Base-by-base conservation (phyloP, 2,888 invertebrate species). In the Mesorhabditis spiculigera region DNA sequence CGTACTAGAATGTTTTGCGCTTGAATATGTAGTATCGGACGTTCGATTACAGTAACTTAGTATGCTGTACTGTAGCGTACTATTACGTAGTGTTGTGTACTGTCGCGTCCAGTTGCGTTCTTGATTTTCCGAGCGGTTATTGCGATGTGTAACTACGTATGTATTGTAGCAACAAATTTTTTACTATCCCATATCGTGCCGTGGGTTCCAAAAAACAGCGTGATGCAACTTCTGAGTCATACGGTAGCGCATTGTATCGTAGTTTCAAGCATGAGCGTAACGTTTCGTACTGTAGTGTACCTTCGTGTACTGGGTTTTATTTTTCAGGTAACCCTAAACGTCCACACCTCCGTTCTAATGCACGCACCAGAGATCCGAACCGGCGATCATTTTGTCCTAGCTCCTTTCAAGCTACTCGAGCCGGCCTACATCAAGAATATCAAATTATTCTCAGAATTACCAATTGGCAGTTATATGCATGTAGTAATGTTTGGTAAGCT, bases 291-390 rank as follows among this genome's bases (percentile, higher is more conserved):
- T 28, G 28, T 28, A 28, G 28, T n/a, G 63, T n/a, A n/a, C 10
- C 6, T 28, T 6, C 28, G 63, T 63, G 6, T n/a, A 63, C 41
- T 6, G 41, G n/a, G 8, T 63, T 10, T 63, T 10, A 41, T n/a
- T 43, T 70, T 73, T 66, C 68, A 80, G 80, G 78, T 77, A 50
- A 80, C 80, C 50, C 65, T 81, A 66, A 81, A 81, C 71, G 78
- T 81, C 44, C 81, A 81, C 73, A 81, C 81, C 42, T 81, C 81
- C 43, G 76, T 78, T 50, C 75, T 69, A 69, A 73, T 75, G 72
- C 81, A 81, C 71, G 75, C 79, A 4, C 81, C 81, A 28, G 81
- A 81, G 72, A 81, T 81, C 66, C 71, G 81, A 61, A 81, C 78
- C 61, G 79, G 77, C 6, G 81, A 81, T 66, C 81, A 81, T 69